These are phyloP conservation scores for Polydrusus tereticollis DNA, from an alignment of 2,888 invertebrate genomes.

Conservation along the genomic window DNA sequence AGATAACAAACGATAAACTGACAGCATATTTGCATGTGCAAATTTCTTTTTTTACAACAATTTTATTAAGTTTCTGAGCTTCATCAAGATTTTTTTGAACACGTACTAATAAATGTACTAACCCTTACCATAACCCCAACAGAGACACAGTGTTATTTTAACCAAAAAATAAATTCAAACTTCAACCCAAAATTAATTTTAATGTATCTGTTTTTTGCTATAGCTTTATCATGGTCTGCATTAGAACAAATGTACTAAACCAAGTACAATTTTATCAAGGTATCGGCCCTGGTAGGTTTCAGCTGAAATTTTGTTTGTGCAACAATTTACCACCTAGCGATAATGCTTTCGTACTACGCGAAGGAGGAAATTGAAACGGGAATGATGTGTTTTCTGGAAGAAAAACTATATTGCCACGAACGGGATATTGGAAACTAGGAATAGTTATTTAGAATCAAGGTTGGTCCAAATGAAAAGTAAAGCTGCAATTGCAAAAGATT, in stretches of 20 bases:
- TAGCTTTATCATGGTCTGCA: too few species aligned
- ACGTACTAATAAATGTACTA: too few species aligned
- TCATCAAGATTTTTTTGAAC: neutral
- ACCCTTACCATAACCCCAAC: too few species aligned
- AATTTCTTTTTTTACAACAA: slow-evolving; percentile 18
- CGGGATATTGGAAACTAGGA: slow-evolving; percentile 18
- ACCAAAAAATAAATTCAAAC: too few species aligned
- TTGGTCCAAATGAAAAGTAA: neutral
- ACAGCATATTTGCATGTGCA: slow-evolving; percentile 24
- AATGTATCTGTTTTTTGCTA: too few species aligned
- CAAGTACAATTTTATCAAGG: too few species aligned
- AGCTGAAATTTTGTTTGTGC: slow-evolving; percentile 16
- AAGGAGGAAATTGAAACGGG: slow-evolving; percentile 42
- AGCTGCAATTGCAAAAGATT: neutral
- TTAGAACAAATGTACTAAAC: neutral
- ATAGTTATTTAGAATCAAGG: neutral
- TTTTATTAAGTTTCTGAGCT: slow-evolving; percentile 30
- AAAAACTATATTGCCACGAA: neutral
- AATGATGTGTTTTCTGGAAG: slow-evolving; percentile 23
- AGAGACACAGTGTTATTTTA: too few species aligned
- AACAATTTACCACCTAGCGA: slow-evolving; percentile 32
- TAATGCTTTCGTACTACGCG: slow-evolving; percentile 13
- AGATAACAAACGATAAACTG: slow-evolving; percentile 1
- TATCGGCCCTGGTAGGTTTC: too few species aligned
- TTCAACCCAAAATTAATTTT: too few species aligned